These are phyloP conservation scores for Nibea coibor DNA, from an alignment of 2,113 vertebrate species.

Conservation along the genomic window DNA sequence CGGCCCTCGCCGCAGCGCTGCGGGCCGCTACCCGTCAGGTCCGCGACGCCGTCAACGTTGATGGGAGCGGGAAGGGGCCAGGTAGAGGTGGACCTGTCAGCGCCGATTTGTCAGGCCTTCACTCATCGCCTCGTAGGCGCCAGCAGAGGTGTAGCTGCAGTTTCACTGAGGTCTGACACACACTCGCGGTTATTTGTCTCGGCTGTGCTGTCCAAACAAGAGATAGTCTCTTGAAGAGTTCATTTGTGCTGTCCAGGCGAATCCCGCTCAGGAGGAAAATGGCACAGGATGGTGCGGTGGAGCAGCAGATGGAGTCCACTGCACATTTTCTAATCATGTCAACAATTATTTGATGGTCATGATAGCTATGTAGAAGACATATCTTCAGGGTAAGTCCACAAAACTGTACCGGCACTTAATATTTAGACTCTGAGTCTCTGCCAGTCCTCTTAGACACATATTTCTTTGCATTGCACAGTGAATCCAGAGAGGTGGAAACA, in stretches of 20 bases:
- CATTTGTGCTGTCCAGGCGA: conserved; percentile 63
- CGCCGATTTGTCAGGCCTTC: conserved; percentile 70
- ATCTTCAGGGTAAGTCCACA: neutral
- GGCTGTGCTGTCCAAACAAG: conserved; percentile 60
- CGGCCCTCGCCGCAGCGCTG: conserved; percentile 41
- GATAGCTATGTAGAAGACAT: neutral
- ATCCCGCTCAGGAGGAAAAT: conserved; percentile 55
- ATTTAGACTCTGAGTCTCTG: neutral
- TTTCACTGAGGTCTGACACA: conserved; percentile 43
- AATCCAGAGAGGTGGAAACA: neutral
- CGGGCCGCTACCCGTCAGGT: conserved; percentile 70
- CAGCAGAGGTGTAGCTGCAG: conserved; percentile 48
- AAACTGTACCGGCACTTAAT: neutral
- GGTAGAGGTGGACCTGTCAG: conserved; percentile 81
- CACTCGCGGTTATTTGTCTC: conserved; percentile 55
- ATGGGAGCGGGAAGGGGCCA: conserved; percentile 75
- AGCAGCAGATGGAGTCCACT: neutral
- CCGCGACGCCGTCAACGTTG: conserved; percentile 48
- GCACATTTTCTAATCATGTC: neutral
- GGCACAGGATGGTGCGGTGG: neutral
- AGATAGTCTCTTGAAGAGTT: conserved; percentile 54
- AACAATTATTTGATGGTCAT: neutral
- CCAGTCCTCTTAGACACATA: neutral
- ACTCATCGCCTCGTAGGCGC: conserved; percentile 55
- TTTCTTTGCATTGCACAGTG: neutral